Conservation (phyloP, 2,797 vertebrate species). For the Lepidocolaptes lacrymiger region DNA sequence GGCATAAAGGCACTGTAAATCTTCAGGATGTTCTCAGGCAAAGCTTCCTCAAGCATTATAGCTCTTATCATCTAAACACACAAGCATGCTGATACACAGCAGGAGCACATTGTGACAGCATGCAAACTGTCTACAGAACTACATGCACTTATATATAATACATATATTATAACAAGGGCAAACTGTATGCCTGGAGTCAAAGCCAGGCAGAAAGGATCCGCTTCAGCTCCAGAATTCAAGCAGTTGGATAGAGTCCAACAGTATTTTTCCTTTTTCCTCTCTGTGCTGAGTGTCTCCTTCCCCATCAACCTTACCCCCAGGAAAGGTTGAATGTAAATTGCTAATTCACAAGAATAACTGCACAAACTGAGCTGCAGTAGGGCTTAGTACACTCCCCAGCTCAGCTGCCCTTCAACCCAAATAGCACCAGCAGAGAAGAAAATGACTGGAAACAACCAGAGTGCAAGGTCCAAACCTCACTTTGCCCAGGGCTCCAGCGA, state of each 20-base stretch:
- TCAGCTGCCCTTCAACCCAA: not conserved
- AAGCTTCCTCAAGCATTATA: not conserved
- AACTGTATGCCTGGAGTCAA: not conserved
- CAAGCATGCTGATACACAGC: not conserved
- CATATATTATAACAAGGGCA: not conserved
- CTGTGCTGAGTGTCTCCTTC: not conserved
- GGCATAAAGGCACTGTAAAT: not conserved
- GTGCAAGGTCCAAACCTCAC: not conserved
- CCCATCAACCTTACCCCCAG: rapidly evolving
- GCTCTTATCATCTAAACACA: not conserved
- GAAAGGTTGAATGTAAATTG: not conserved
- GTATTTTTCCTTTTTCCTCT: not conserved
- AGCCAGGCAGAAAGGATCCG: not conserved
- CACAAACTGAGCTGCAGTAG: not conserved
- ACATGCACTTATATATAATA: not conserved
- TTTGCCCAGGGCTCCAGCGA: not conserved
- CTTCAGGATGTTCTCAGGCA: not conserved
- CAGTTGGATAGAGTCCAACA: not conserved
- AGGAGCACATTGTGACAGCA: not conserved
- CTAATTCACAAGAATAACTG: conserved; percentile 1
- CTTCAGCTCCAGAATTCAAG: not conserved
- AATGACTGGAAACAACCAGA: not conserved
- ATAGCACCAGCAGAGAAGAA: not conserved
- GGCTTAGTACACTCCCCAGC: not conserved
- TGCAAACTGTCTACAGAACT: not conserved